These are phyloP conservation scores for Aphyosemion australe DNA, from an alignment of 2,113 vertebrate genomes.

Conservation along the genomic window DNA sequence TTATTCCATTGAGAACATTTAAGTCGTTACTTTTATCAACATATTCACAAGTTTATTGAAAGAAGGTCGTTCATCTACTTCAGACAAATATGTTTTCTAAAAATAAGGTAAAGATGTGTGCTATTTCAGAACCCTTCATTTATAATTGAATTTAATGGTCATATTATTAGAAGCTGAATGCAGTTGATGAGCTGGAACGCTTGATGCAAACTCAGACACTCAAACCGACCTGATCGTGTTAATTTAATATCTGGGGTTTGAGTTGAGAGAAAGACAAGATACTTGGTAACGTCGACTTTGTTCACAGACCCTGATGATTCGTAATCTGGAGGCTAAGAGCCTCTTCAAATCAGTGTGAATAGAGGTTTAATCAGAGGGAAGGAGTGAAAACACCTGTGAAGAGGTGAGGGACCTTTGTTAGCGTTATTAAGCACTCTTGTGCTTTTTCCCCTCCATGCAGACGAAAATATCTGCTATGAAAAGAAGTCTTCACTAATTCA, in stretches of 20 bases:
- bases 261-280: background rate
- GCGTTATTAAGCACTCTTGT: background rate
- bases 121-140: background rate
- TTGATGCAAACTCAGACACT: conserved; percentile 10
- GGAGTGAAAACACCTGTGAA: background rate
- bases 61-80: background rate
- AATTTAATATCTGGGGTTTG: background rate
- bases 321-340: background rate
- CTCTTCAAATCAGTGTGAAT: background rate
- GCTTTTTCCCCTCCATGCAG: too few species aligned
- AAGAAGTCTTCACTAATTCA: background rate
- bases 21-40: too few species aligned
- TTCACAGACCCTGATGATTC: background rate
- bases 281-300: background rate
- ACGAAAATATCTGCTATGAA: background rate
- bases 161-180: conserved; percentile 3
- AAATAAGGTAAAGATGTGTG: conserved; percentile 3
- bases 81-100: background rate
- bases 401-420: background rate
- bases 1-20: too few species aligned
- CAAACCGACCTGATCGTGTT: background rate
- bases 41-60: background rate
- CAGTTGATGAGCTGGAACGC: background rate
- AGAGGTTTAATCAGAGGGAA: conserved; percentile 1
- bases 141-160: background rate